phyloP scores from a whole-genome alignment of 2,113 vertebrate species.

The Actenoides hombroni region DNA sequence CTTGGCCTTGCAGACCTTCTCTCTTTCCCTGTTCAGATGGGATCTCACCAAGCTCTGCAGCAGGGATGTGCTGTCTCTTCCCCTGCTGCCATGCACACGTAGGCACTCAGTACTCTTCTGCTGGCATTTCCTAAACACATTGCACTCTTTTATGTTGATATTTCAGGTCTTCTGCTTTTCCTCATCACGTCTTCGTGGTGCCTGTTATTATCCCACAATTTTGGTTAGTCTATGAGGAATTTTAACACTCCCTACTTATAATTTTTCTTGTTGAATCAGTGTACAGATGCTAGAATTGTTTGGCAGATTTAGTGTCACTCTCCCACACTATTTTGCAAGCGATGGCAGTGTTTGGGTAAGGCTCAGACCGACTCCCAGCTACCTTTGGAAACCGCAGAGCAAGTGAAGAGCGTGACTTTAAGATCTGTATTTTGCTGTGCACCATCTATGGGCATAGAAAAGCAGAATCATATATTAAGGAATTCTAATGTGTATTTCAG shows the following conservation, averaged over 20 bases:
- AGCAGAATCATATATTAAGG: not conserved
- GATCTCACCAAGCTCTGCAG: not conserved
- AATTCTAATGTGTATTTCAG: constrained; percentile 74
- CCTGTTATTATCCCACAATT: not conserved
- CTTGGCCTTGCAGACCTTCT: not conserved
- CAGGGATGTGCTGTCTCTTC: not conserved
- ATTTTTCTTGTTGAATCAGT: not conserved
- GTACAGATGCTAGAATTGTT: not conserved
- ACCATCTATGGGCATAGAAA: not conserved
- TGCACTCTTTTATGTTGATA: not conserved
- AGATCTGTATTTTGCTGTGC: not conserved
- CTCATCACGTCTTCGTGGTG: not conserved
- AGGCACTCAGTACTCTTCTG: not conserved
- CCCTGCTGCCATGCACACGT: accelerated
- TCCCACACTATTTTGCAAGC: not conserved
- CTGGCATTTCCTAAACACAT: not conserved
- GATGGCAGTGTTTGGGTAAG: not conserved
- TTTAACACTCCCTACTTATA: not conserved
- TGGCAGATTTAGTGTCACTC: not conserved
- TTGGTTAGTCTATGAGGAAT: not conserved
- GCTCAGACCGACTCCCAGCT: not conserved
- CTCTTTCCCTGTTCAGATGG: not conserved
- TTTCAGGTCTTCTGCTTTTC: not conserved
- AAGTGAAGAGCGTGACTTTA: not conserved
- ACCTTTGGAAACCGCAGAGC: not conserved